Conservation (phyloP, 1,140 invertebrate species). For the Drosophila punjabiensis region DNA sequence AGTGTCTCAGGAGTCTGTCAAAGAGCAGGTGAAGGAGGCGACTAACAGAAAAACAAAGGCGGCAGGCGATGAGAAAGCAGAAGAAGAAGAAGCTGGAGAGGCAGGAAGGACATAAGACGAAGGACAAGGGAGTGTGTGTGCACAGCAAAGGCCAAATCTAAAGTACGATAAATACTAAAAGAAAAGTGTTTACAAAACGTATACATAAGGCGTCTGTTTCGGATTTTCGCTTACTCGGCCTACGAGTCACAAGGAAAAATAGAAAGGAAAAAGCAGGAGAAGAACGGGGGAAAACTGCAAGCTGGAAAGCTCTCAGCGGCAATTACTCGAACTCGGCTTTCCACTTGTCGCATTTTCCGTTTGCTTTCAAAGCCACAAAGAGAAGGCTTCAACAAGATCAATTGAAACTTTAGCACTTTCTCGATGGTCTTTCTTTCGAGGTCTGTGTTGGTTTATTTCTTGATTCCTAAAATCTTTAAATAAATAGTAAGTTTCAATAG, state of each 20-base stretch:
- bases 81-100: neutral
- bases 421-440: neutral
- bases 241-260: constrained; percentile 12
- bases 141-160: constrained; percentile 73
- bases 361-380: neutral
- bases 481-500: neutral
- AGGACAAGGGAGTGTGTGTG: constrained; percentile 29
- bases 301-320: constrained; percentile 1
- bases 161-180: constrained; percentile 68
- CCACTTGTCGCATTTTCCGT: neutral
- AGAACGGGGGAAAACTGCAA: neutral
- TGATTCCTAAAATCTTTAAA: neutral
- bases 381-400: neutral
- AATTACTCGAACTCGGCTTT: constrained; percentile 1
- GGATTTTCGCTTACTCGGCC: constrained; percentile 40
- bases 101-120: neutral
- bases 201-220: constrained; percentile 40
- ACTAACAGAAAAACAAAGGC: constrained; percentile 11
- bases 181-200: constrained; percentile 48
- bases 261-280: neutral
- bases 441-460: neutral
- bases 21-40: constrained; percentile 19
- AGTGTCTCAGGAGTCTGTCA: constrained; percentile 36
- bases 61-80: neutral
- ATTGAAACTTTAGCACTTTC: neutral